Conservation (phyloP, 2,888 invertebrate genomes). For the Coenonympha glycerion region DNA sequence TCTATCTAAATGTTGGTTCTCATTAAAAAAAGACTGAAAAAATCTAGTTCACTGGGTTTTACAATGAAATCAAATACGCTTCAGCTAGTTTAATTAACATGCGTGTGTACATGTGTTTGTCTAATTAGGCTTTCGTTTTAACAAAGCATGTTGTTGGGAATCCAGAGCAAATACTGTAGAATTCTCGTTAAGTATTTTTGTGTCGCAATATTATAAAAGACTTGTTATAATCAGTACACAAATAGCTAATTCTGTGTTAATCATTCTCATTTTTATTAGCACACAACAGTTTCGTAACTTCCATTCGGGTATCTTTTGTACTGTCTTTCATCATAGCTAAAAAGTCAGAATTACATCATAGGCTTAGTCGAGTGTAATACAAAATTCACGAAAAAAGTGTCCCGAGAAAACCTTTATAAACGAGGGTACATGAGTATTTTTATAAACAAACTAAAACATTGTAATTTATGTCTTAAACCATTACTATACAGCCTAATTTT, state of each 20-base stretch:
- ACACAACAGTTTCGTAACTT: not conserved
- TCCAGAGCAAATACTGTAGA: conserved; percentile 3
- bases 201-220: not conserved
- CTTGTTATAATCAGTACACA: not conserved
- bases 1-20: too few species aligned
- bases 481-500: too few species aligned
- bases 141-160: conserved; percentile 2
- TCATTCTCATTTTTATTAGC: not conserved
- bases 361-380: too few species aligned
- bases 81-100: not conserved
- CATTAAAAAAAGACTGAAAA: too few species aligned
- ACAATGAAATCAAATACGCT: not conserved
- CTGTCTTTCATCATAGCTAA: not conserved
- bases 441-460: too few species aligned
- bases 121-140: conserved; percentile 1
- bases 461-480: too few species aligned
- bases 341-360: too few species aligned
- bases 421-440: too few species aligned
- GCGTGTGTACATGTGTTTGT: not conserved
- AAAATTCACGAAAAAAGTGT: too few species aligned
- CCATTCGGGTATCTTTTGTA: not conserved
- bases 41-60: conserved; percentile 2
- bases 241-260: not conserved
- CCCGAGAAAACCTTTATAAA: too few species aligned
- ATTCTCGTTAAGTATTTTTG: not conserved